phyloP scores from a whole-genome alignment of 2,888 invertebrate genomes.

The Sesia apiformis region DNA sequence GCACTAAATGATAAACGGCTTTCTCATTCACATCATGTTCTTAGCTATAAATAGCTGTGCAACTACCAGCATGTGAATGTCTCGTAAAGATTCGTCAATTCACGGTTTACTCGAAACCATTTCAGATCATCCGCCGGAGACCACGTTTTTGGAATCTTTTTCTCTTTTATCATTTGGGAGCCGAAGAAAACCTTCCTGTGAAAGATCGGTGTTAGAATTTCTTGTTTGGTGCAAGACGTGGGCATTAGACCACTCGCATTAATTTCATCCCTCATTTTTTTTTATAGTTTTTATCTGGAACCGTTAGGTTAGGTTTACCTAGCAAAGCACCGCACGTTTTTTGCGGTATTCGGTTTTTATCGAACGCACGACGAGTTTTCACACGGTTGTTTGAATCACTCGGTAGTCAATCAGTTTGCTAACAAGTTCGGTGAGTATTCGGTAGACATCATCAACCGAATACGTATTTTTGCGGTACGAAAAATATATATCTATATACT shows the following conservation, averaged over 20 bases:
- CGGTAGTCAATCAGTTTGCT: no score
- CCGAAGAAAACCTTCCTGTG: constrained; percentile 49
- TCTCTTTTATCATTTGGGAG: constrained; percentile 71
- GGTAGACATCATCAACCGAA: no score
- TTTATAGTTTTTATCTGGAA: background rate
- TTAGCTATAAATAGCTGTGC: constrained; percentile 43
- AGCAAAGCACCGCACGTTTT: no score
- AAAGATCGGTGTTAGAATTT: constrained; percentile 53
- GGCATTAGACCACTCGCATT: background rate
- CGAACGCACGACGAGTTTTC: no score
- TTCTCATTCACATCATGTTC: constrained; percentile 27
- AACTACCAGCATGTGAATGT: constrained; percentile 47
- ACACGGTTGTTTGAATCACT: no score
- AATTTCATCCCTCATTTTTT: background rate
- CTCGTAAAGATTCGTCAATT: constrained; percentile 20
- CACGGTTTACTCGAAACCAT: constrained; percentile 26
- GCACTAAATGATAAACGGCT: constrained; percentile 73
- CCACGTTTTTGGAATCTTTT: constrained; percentile 17
- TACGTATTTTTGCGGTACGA: no score
- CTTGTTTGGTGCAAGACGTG: constrained; percentile 34
- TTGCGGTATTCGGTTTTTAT: no score
- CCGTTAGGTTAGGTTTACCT: background rate
- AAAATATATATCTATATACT: no score
- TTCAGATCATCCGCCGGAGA: constrained; percentile 28
- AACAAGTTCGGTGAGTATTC: no score